Evolutionary conservation across 2,113 vertebrate species (phyloP).

Genomic region (Caretta caretta): DNA sequence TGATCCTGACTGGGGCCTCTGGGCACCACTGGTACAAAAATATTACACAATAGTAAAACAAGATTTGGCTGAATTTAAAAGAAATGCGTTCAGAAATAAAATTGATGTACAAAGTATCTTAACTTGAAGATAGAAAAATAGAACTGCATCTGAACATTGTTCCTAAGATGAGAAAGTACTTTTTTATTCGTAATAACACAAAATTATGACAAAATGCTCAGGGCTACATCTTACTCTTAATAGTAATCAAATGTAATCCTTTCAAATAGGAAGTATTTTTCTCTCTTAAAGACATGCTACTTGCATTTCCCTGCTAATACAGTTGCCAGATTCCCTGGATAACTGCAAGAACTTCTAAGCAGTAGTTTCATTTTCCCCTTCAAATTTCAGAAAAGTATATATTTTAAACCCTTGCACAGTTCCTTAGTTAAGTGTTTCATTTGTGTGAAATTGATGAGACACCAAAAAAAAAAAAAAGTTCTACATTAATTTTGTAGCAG

Average conservation of each 20-base stretch:
- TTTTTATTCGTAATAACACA: background rate
- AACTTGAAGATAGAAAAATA: background rate
- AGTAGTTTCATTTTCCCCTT: background rate
- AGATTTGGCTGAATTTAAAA: background rate
- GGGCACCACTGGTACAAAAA: background rate
- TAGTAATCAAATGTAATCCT: background rate
- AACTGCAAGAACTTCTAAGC: background rate
- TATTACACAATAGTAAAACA: background rate
- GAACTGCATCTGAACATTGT: background rate
- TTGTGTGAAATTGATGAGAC: background rate
- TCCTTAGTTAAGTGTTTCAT: background rate
- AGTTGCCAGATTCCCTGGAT: background rate
- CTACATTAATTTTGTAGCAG: background rate
- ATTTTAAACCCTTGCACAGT: background rate
- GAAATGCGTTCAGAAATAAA: background rate
- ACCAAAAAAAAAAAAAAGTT: background rate
- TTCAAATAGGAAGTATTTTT: conserved; percentile 1
- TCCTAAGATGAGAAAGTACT: background rate
- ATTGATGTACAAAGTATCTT: background rate
- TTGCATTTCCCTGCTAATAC: conserved; percentile 1
- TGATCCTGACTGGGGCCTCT: background rate
- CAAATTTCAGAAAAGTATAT: background rate
- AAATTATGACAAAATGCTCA: background rate
- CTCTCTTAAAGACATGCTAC: background rate
- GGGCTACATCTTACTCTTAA: background rate